A percentile compares a stretch with the other conserved stretches of the same genome.
Conservation (phyloP, 2,888 invertebrate genomes). For the Melinaea marsaeus region DNA sequence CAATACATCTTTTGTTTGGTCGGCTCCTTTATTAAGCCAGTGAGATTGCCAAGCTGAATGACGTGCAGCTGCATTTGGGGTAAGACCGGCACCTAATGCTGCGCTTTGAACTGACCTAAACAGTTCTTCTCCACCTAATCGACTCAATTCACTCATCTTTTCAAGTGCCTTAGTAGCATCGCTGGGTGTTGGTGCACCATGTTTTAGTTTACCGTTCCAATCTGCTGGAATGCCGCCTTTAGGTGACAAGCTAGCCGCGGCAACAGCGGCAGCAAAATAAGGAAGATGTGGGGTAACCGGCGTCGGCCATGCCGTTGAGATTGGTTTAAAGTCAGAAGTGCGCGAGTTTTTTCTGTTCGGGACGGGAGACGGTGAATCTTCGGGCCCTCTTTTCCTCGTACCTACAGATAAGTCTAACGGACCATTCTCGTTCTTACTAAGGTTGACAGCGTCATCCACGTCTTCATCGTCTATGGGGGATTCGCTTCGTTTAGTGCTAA, state of each 20-base stretch:
- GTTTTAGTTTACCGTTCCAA: slow-evolving; percentile 90
- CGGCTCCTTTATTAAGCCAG: slow-evolving; percentile 97
- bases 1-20: slow-evolving; percentile 96
- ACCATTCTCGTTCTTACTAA: slow-evolving; percentile 83
- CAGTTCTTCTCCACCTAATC: slow-evolving; percentile 88
- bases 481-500: slow-evolving; percentile 84
- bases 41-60: slow-evolving; percentile 98
- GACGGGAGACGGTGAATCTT: slow-evolving; percentile 80
- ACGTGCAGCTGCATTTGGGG: slow-evolving; percentile 80
- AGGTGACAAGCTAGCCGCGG: slow-evolving; percentile 86
- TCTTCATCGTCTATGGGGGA: slow-evolving; percentile 74
- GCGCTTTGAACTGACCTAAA: slow-evolving; percentile 80
- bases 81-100: slow-evolving; percentile 69
- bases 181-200: slow-evolving; percentile 81
- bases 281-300: slow-evolving; percentile 87
- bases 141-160: slow-evolving; percentile 93
- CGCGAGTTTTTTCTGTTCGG: slow-evolving; percentile 82
- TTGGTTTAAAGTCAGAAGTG: slow-evolving; percentile 82
- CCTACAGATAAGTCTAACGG: slow-evolving; percentile 90
- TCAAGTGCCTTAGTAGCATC: slow-evolving; percentile 93
- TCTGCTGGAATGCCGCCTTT: slow-evolving; percentile 80
- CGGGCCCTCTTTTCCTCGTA: slow-evolving; percentile 83
- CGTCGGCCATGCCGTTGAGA: slow-evolving; percentile 87
- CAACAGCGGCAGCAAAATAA: slow-evolving; percentile 88
- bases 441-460: slow-evolving; percentile 80